Evolutionary conservation across 2,888 invertebrate genomes (phyloP), one percentile per base, ranked within the genome.

Genomic region (Tetanocera ferruginea): DNA sequence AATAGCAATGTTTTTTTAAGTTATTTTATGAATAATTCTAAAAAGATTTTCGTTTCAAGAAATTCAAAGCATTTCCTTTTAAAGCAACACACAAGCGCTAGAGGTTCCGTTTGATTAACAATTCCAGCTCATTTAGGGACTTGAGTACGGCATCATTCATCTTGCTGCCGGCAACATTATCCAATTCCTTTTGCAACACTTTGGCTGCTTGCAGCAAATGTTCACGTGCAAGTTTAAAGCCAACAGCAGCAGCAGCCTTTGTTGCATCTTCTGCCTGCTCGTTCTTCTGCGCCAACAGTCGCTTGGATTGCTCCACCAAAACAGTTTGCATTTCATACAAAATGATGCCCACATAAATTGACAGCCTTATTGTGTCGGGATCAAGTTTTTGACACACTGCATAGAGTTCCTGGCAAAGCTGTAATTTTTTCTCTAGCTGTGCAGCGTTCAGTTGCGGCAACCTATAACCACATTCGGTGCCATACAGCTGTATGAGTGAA

Each of bases 401-500:
- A 79, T 94, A 90, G 8, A 95, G 89, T 77, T 94, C 93, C 76
- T 92, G 91, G 81, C 95, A 95, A 89, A 95, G 92, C 80, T 91
- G 91, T 2, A 93, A 90, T 88, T 96, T 95, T 81, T 91, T 92
- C 11, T 92, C 91, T 73, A 94, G 87, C 73, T 92, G 91, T 70
- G 93, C 92, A 73, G 92, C 91, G 3, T 92, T 91, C 55, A 93
- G 90, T 70, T 92, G 89, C 67, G 89, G 86, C 34, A 91, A 88
- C 74, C 90, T 88, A 81, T 93, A 93, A 31, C 92, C 94, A 60
- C 91, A 90, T 80, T 94, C 93, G 81, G 94, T 92, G 8, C 95
- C 95, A 86, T 94, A 95, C 71, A 96, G 87, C 86, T 97, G 97
- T 73, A 96, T 91, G 43, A 97, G 89, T 0, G 95, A 94, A 89